These are phyloP conservation scores for Burhinus bistriatus DNA, from an alignment of 2,113 vertebrate species.

Conservation along the genomic window DNA sequence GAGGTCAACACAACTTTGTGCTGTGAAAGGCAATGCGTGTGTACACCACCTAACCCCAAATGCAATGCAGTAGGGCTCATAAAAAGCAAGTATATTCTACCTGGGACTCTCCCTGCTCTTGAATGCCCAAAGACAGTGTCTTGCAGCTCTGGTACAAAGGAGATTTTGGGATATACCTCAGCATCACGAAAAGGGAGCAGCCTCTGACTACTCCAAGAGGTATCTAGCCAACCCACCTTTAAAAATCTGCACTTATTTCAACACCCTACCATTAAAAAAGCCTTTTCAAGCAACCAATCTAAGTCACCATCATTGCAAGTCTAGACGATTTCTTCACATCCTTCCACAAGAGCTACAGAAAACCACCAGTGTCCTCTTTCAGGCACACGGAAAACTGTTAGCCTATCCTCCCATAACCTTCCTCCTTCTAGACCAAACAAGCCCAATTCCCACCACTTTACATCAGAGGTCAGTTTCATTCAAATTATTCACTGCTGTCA, in stretches of 20 bases:
- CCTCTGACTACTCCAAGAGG: not conserved
- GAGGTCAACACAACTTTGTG: not conserved
- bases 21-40: not conserved
- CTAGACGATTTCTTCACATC: fast-evolving
- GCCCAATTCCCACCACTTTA: fast-evolving
- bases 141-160: not conserved
- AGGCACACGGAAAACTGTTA: not conserved
- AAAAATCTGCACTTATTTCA: not conserved
- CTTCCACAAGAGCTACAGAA: not conserved
- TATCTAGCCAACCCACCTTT: not conserved
- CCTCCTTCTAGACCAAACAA: not conserved
- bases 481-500: fast-evolving
- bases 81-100: not conserved
- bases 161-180: not conserved
- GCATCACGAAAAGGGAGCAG: not conserved
- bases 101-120: too few relatives aligned
- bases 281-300: not conserved
- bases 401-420: too few relatives aligned
- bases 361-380: fast-evolving
- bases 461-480: fast-evolving
- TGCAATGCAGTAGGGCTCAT: fast-evolving
- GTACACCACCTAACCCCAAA: not conserved
- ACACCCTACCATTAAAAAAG: not conserved
- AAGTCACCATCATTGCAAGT: not conserved
- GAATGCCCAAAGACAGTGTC: too few relatives aligned